Conservation (phyloP, 2,113 vertebrate genomes). For the Actenoides lindsayi region DNA sequence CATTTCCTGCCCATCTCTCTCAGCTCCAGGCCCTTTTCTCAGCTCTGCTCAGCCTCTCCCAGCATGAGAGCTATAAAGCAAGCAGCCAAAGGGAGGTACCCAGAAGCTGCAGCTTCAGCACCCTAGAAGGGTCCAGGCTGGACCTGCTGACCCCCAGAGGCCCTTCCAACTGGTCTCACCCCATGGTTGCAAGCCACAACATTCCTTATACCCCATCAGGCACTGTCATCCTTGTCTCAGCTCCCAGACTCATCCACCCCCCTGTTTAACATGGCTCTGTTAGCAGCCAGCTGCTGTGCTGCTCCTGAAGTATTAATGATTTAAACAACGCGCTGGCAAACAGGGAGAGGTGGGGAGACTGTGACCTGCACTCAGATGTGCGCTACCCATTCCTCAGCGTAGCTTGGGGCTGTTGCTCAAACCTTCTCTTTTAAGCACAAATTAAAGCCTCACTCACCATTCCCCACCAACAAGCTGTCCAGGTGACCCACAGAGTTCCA, state of each 20-base stretch:
- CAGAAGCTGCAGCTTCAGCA: neutral
- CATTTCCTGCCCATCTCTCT: neutral
- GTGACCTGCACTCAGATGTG: neutral
- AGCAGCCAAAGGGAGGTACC: neutral
- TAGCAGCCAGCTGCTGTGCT: slow-evolving; percentile 4
- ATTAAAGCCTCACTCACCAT: neutral
- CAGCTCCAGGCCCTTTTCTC: neutral
- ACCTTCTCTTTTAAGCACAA: neutral
- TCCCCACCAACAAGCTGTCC: neutral
- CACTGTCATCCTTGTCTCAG: accelerated
- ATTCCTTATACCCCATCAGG: neutral
- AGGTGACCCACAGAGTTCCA: neutral
- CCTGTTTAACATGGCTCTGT: neutral
- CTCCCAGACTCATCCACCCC: neutral
- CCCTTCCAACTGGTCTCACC: neutral
- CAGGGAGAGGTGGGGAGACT: neutral
- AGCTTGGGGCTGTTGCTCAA: neutral
- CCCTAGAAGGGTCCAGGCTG: neutral
- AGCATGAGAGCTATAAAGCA: neutral
- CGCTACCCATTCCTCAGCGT: neutral
- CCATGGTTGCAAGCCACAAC: accelerated
- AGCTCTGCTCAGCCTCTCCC: neutral
- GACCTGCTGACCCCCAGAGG: neutral
- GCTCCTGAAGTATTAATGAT: slow-evolving; percentile 31
- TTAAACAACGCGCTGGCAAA: neutral